Percentiles rank a stretch among this genome's conserved stretches.
phyloP scores from a whole-genome alignment of 2,797 vertebrate species.

The Xenopus petersii region DNA sequence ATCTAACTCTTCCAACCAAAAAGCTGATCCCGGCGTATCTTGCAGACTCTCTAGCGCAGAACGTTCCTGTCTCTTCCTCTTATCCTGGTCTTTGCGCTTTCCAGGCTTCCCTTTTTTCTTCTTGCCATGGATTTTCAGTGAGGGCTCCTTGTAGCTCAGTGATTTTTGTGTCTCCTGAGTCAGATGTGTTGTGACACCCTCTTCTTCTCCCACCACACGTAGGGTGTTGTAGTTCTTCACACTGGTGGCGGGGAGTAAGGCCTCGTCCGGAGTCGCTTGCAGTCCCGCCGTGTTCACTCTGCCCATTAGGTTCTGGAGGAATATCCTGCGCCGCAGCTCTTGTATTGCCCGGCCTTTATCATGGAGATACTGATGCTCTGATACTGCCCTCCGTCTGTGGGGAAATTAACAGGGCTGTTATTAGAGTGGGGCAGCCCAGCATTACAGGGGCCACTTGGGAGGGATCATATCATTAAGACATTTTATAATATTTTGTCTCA shows the following conservation, averaged over 20 bases:
- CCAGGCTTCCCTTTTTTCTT: conserved; percentile 89
- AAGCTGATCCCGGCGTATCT: conserved; percentile 25
- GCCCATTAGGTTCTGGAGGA: conserved; percentile 85
- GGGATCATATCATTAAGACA: too few relatives aligned
- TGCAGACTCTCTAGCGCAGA: conserved; percentile 55
- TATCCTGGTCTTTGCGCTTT: conserved; percentile 84
- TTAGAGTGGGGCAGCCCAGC: too few relatives aligned
- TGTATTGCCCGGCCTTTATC: conserved; percentile 90
- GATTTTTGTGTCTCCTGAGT: conserved; percentile 94
- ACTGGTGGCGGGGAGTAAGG: conserved; percentile 75
- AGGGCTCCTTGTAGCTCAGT: conserved; percentile 83
- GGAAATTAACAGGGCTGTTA: background rate
- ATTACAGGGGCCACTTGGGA: too few relatives aligned
- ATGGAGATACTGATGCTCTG: conserved; percentile 88
- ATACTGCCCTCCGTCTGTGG: conserved; percentile 84
- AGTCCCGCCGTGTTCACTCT: conserved; percentile 88
- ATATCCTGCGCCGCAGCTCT: conserved; percentile 81
- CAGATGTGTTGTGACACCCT: conserved; percentile 73
- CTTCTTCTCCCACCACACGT: conserved; percentile 71
- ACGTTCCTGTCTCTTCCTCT: conserved; percentile 79
- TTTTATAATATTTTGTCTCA: too few relatives aligned
- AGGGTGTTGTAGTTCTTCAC: conserved; percentile 81
- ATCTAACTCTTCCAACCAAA: conserved; percentile 39
- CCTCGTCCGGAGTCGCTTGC: conserved; percentile 68
- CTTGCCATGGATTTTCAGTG: conserved; percentile 77